Conservation (phyloP, 2,113 vertebrate species). For the Anarrhichthys ocellatus region DNA sequence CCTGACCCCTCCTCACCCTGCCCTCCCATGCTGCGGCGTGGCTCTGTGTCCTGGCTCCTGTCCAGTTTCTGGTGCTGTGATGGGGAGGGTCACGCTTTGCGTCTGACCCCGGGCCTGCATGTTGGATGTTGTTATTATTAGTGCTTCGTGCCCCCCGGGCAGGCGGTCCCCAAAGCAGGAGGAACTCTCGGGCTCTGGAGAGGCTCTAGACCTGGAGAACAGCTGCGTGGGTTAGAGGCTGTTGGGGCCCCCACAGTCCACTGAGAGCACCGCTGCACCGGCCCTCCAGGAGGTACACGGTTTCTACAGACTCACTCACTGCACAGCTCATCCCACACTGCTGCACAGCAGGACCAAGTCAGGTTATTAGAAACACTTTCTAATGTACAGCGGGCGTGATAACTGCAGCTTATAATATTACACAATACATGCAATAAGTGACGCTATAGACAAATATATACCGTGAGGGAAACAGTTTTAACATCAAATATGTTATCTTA, state of each 20-base stretch:
- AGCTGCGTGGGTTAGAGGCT: slow-evolving; percentile 83
- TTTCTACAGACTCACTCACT: slow-evolving; percentile 29
- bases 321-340: slow-evolving; percentile 22
- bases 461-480: neutral
- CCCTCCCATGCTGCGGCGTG: slow-evolving; percentile 74
- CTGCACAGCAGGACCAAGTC: slow-evolving; percentile 18
- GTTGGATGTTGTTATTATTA: slow-evolving; percentile 97
- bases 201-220: slow-evolving; percentile 82
- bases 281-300: slow-evolving; percentile 59
- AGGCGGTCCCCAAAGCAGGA: slow-evolving; percentile 82
- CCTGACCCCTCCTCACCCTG: slow-evolving; percentile 43
- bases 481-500: neutral
- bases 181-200: slow-evolving; percentile 77
- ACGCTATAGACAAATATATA: neutral
- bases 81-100: slow-evolving; percentile 87
- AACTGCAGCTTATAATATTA: neutral
- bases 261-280: slow-evolving; percentile 66
- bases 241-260: slow-evolving; percentile 55
- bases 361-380: slow-evolving; percentile 1
- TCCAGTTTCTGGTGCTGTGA: slow-evolving; percentile 87
- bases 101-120: slow-evolving; percentile 87
- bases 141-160: slow-evolving; percentile 87
- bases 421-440: neutral
- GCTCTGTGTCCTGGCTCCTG: slow-evolving; percentile 81
- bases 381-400: neutral